These are phyloP conservation scores for Catamblyrhynchus diadema DNA, from an alignment of 2,797 vertebrate genomes.

Conservation along the genomic window DNA sequence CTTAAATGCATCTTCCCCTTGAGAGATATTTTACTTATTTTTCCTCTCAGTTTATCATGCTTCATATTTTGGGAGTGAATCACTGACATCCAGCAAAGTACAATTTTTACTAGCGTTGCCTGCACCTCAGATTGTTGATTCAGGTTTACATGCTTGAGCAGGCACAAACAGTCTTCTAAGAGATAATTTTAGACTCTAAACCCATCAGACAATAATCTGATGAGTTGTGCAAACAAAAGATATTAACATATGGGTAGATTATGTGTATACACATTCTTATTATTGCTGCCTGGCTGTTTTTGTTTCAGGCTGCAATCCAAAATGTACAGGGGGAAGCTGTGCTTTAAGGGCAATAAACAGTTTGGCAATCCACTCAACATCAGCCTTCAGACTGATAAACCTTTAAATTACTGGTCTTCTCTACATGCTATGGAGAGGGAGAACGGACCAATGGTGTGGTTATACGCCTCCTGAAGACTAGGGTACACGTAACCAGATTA, in stretches of 20 bases:
- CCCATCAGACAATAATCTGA: neutral
- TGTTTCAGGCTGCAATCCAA: neutral
- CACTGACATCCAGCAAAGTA: neutral
- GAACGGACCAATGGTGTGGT: neutral
- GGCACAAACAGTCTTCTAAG: neutral
- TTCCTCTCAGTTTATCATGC: neutral
- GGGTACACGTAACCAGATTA: neutral
- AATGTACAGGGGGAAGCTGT: neutral
- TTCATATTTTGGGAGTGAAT: slow-evolving; percentile 44
- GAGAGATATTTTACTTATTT: slow-evolving; percentile 26
- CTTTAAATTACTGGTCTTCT: neutral
- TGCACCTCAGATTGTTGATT: neutral
- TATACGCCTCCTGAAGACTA: neutral
- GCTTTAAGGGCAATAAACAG: neutral
- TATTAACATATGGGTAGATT: neutral
- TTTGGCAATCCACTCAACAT: neutral
- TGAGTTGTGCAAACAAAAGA: neutral
- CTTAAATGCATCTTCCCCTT: slow-evolving; percentile 1
- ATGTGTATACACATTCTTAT: neutral
- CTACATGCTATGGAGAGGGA: neutral
- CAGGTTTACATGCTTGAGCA: neutral
- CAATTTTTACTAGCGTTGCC: slow-evolving; percentile 32
- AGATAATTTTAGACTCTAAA: neutral
- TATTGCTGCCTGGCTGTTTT: neutral
- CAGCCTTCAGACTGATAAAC: neutral